Conservation (phyloP, 2,113 vertebrate species). For the Triplophysa tibetana region DNA sequence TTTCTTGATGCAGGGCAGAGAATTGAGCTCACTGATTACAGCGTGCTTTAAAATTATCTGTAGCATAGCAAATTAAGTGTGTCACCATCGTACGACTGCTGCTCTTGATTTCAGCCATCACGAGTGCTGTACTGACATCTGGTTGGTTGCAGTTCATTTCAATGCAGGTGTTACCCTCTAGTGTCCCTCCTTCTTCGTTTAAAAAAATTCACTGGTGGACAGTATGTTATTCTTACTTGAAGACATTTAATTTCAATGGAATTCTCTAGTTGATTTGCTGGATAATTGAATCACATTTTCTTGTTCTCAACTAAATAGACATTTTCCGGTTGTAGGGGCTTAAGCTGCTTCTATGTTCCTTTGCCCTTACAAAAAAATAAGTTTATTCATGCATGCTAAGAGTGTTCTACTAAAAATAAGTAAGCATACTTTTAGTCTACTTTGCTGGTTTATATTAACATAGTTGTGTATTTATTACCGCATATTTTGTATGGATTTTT, state of each 20-base stretch:
- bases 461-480: too few species aligned
- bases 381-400: too few species aligned
- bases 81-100: neutral
- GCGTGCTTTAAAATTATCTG: slow-evolving; percentile 23
- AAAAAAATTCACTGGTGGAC: neutral
- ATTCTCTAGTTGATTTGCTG: slow-evolving; percentile 7
- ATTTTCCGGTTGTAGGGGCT: neutral
- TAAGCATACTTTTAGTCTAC: too few species aligned
- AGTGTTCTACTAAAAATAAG: too few species aligned
- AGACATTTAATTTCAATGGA: neutral
- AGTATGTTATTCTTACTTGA: neutral
- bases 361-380: too few species aligned
- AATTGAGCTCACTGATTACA: slow-evolving; percentile 36
- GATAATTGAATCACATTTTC: slow-evolving; percentile 24
- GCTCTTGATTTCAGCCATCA: slow-evolving; percentile 6
- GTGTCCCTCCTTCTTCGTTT: neutral
- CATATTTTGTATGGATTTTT: too few species aligned
- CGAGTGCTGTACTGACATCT: neutral
- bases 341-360: too few species aligned
- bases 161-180: neutral
- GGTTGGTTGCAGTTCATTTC: slow-evolving; percentile 6
- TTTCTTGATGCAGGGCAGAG: slow-evolving; percentile 29
- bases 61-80: slow-evolving; percentile 22
- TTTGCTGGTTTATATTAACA: too few species aligned
- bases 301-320: neutral